phyloP scores from a whole-genome alignment of 64 coral and sea anemone species.

The Trachythela sp. region DNA sequence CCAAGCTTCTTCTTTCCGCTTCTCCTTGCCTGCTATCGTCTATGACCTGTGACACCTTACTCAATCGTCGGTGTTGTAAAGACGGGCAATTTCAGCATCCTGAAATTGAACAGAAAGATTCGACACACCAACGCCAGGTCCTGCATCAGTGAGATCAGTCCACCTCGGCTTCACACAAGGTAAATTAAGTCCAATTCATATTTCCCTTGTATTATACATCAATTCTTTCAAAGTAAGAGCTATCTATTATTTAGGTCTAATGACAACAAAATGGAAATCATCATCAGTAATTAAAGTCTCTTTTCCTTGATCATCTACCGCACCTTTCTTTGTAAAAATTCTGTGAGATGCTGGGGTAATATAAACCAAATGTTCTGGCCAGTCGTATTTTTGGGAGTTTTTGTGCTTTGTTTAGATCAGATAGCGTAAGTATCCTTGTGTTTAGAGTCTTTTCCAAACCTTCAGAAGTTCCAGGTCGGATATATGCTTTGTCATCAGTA shows the following conservation, averaged over 20 bases:
- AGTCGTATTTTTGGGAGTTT: conserved; percentile 46
- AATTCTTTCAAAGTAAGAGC: neutral
- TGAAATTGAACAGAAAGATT: conserved; percentile 59
- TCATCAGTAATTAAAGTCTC: conserved; percentile 38
- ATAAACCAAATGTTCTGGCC: conserved; percentile 46
- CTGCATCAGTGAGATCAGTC: conserved; percentile 72
- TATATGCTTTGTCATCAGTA: neutral
- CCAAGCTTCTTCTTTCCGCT: conserved; percentile 62
- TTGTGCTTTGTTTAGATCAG: neutral
- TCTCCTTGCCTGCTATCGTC: conserved; percentile 46
- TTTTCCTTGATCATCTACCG: conserved; percentile 2
- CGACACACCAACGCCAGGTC: conserved; percentile 64
- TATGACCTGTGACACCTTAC: conserved; percentile 45
- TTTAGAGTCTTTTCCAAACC: no score
- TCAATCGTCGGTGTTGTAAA: conserved; percentile 32
- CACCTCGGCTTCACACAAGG: conserved; percentile 55
- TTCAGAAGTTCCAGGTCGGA: no score
- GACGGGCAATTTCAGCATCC: conserved; percentile 46
- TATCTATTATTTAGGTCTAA: conserved; percentile 31
- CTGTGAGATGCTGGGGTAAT: conserved; percentile 33
- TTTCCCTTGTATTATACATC: neutral
- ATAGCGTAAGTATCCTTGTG: no score
- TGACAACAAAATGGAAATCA: conserved; percentile 42
- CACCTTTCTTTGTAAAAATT: conserved; percentile 19
- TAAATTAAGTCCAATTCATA: neutral